These are phyloP conservation scores for Panagrolaimus sp. DNA, from an alignment of 1,140 invertebrate genomes.

Conservation along the genomic window DNA sequence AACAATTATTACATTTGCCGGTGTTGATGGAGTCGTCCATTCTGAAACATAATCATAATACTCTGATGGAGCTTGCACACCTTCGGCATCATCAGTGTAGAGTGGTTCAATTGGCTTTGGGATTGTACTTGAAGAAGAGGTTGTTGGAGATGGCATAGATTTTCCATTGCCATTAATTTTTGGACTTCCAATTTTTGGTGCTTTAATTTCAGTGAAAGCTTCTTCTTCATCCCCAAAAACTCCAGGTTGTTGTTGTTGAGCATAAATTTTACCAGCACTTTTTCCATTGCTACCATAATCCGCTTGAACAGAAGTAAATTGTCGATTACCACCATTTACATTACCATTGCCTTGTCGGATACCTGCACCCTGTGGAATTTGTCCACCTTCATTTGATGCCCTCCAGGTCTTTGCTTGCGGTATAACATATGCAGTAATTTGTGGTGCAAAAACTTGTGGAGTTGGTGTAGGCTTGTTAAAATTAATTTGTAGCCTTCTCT, in stretches of 20 bases:
- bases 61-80: not conserved
- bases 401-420: too few species aligned
- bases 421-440: conserved; percentile 1
- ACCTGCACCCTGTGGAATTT: not conserved
- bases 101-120: not conserved
- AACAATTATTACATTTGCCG: conserved; percentile 2
- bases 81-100: not conserved
- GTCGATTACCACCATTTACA: not conserved
- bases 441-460: not conserved
- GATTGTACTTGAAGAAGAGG: not conserved
- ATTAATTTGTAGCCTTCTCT: too few species aligned
- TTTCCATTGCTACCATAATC: too few species aligned
- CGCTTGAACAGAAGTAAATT: too few species aligned
- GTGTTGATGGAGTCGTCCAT: not conserved
- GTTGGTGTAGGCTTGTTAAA: not conserved
- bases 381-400: not conserved
- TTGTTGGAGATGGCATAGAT: not conserved
- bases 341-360: not conserved
- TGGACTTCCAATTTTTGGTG: not conserved
- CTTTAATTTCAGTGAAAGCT: not conserved
- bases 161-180: not conserved
- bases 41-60: conserved; percentile 9
- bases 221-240: not conserved
- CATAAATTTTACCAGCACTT: not conserved
- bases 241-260: not conserved